These are phyloP conservation scores for Sturnira hondurensis DNA, from an alignment of 2,113 vertebrate genomes.

Conservation along the genomic window DNA sequence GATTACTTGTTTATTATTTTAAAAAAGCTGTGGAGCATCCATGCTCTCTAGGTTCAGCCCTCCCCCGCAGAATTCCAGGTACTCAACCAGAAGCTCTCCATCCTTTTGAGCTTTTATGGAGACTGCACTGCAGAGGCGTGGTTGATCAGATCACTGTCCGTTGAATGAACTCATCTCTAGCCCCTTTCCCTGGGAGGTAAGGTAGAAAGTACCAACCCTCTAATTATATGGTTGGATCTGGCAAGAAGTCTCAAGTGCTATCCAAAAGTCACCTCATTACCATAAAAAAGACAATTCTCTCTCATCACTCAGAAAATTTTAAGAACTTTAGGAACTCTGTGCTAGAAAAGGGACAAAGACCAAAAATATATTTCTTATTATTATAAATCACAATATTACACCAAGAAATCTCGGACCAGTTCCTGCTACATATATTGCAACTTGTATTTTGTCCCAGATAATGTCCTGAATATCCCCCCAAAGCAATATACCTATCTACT, in stretches of 20 bases:
- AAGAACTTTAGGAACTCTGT: neutral
- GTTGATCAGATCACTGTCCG: neutral
- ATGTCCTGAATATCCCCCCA: neutral
- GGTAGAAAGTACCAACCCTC: neutral
- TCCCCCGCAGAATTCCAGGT: neutral
- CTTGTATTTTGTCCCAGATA: neutral
- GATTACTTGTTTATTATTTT: neutral
- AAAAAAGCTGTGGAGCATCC: neutral
- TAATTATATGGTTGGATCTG: neutral
- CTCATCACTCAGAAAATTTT: neutral
- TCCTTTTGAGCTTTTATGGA: neutral
- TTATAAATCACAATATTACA: neutral
- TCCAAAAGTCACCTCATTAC: neutral
- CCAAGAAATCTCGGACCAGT: neutral
- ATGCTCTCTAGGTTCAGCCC: neutral
- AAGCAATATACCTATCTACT: neutral
- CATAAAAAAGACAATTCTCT: neutral
- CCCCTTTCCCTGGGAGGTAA: too few relatives aligned
- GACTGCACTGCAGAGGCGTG: neutral
- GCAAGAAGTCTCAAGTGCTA: too few relatives aligned
- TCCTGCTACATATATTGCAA: neutral
- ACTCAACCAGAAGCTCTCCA: neutral
- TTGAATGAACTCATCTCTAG: neutral
- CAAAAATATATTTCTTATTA: neutral
- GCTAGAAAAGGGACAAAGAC: neutral